Base-by-base conservation (phyloP, 2,888 invertebrate species). In the Caenorhabditis parvicauda region DNA sequence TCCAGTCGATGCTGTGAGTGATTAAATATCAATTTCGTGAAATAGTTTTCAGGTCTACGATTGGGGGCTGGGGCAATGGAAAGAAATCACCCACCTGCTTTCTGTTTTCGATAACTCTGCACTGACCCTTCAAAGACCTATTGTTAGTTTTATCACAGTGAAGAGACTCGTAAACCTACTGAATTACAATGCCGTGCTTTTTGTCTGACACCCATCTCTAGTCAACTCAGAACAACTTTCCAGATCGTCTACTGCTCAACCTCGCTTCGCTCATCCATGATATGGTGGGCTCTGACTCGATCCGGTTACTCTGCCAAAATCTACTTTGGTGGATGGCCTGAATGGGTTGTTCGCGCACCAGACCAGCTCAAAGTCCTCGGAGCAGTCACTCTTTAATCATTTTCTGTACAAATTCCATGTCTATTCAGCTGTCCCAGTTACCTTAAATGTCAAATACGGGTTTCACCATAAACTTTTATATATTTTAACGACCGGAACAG, bases 271-370 rank as follows among this genome's bases (percentile, higher is more conserved):
- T 69, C 79, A 0, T 59, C 77, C 2, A 74, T 76, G 69, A 60
- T 79, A 7, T 79, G 79, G 79, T 72, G 71, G 61, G 70, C 75
- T 6, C 50, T 79, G 42, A 63, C 68, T 1, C 48, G 70, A 27
- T 59, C 64, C 21, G 67, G 70, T 21, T 75, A 65, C 59, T 54
- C 62, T 17, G 69, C 76, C 7, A 60, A 70, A 39, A 62, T 79
- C 17, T 79, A 79, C 51, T 79, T 79, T 46, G 78, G 77, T 28
- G 72, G 74, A 2, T 79, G 79, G 79, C 76, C 79, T 1, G 79
- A 79, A 54, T 79, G 75, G 74, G 70, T 78, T 5, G 71, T 79
- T 6, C 59, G 79, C 25, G 77, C 79, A 3, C 79, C 79, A 3
- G 79, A 79, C 52, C 63, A 68, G 37, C 61, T 79, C 24, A 79